phyloP scores from a whole-genome alignment of 92 coral and sea anemone species.

The Bergia sp. region DNA sequence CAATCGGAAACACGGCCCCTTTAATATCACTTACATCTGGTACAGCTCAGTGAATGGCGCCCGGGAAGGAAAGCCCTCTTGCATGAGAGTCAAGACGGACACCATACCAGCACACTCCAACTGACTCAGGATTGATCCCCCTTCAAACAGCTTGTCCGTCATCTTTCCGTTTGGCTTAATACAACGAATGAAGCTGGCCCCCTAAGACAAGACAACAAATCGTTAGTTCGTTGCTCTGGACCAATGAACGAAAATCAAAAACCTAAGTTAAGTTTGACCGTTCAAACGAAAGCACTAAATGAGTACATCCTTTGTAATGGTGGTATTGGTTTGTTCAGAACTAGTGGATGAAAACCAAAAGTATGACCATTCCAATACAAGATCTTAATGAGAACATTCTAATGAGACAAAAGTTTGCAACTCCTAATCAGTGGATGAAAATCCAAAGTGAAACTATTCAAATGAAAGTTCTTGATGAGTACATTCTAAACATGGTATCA shows the following conservation, averaged over 20 bases:
- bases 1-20: not conserved
- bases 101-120: constrained; percentile 99
- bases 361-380: not conserved
- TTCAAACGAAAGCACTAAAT: not conserved
- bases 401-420: not conserved
- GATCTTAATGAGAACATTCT: not conserved
- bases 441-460: not conserved
- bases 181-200: constrained; percentile 94
- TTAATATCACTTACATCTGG: constrained; percentile 77
- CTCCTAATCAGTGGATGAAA: no score
- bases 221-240: not conserved
- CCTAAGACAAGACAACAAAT: constrained; percentile 50
- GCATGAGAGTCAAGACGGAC: constrained; percentile 91
- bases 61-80: constrained; percentile 97
- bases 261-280: not conserved
- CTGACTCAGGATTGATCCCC: constrained; percentile 95
- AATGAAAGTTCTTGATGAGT: not conserved
- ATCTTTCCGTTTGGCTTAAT: constrained; percentile 98
- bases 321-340: not conserved
- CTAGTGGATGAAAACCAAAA: not conserved
- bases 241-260: not conserved
- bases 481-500: not conserved
- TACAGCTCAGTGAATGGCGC: constrained; percentile 91
- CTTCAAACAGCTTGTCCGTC: constrained; percentile 88
- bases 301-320: not conserved